A percentile compares a stretch with the other conserved stretches of the same genome.
These are phyloP conservation scores for Cavia porcellus DNA, from an alignment of 2,113 vertebrate species.

Conservation along the genomic window DNA sequence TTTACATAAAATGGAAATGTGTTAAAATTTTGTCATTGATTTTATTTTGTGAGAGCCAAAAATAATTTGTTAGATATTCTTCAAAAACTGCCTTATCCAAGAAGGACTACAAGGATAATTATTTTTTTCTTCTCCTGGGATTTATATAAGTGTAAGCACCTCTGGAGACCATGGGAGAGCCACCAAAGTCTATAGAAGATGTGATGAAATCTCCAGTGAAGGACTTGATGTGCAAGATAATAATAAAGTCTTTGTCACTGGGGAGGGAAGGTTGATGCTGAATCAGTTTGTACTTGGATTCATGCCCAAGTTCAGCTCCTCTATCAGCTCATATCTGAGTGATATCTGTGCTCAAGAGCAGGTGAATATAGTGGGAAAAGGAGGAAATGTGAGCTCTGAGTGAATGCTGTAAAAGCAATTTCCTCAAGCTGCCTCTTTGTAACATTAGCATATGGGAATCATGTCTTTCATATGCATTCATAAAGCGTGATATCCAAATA, in stretches of 20 bases:
- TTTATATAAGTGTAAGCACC: not conserved
- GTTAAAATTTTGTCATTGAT: not conserved
- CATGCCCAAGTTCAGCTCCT: not conserved
- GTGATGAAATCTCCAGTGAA: not conserved
- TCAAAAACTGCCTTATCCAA: not conserved
- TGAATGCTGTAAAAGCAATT: conserved; percentile 38
- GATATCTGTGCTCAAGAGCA: not conserved
- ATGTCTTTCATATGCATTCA: not conserved
- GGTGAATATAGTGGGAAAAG: not conserved
- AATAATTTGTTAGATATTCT: not conserved
- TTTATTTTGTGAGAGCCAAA: conserved; percentile 33
- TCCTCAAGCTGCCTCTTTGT: conserved; percentile 6
- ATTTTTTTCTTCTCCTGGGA: not conserved
- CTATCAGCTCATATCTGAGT: conserved; percentile 39
- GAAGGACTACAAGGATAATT: not conserved
- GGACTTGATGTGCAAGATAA: not conserved
- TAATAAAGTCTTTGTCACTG: conserved; percentile 45
- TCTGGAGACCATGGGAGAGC: not conserved
- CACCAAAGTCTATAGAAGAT: not conserved
- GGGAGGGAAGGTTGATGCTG: conserved; percentile 16
- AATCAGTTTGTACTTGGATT: conserved; percentile 43
- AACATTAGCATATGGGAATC: not conserved
- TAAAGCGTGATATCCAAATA: not conserved
- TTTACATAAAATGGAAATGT: conserved; percentile 6
- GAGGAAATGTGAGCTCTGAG: conserved; percentile 52